phyloP scores from a whole-genome alignment of 2,888 invertebrate species.

The Busseola fusca region DNA sequence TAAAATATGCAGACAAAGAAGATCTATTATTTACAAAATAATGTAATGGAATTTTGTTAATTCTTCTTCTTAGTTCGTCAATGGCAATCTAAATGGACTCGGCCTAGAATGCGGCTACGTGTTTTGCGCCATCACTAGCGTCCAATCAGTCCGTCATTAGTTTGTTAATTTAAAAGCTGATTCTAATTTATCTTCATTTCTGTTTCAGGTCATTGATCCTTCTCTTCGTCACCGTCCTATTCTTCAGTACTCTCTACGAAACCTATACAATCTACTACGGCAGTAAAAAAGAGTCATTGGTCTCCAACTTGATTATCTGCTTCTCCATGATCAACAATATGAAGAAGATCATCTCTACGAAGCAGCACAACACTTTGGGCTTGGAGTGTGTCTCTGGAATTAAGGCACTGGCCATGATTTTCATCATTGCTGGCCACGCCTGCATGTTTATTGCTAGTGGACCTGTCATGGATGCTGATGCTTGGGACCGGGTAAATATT shows the following conservation, averaged over 20 bases:
- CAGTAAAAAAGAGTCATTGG: constrained; percentile 71
- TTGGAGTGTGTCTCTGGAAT: constrained; percentile 91
- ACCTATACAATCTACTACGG: constrained; percentile 75
- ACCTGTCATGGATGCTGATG: constrained; percentile 91
- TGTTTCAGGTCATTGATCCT: constrained; percentile 84
- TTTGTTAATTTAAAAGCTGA: not conserved
- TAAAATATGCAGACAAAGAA: too few relatives aligned
- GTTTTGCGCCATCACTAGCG: too few relatives aligned
- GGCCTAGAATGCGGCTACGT: too few relatives aligned
- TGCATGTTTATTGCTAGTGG: constrained; percentile 91
- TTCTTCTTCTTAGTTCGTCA: not conserved
- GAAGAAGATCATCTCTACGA: constrained; percentile 89
- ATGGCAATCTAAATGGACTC: too few relatives aligned
- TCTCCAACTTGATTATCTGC: constrained; percentile 78
- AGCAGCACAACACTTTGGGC: constrained; percentile 88
- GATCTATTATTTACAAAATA: not conserved
- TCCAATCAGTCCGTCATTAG: too few relatives aligned
- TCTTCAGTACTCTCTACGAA: constrained; percentile 86
- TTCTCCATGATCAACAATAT: constrained; percentile 90
- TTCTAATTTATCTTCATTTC: constrained; percentile 10
- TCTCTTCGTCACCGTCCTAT: constrained; percentile 80
- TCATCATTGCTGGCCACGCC: constrained; percentile 91
- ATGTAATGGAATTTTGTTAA: not conserved
- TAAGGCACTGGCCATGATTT: constrained; percentile 91
- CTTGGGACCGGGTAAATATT: constrained; percentile 88